These are phyloP conservation scores for Halcyon chelicuti DNA, from an alignment of 2,797 vertebrate species.

Conservation along the genomic window DNA sequence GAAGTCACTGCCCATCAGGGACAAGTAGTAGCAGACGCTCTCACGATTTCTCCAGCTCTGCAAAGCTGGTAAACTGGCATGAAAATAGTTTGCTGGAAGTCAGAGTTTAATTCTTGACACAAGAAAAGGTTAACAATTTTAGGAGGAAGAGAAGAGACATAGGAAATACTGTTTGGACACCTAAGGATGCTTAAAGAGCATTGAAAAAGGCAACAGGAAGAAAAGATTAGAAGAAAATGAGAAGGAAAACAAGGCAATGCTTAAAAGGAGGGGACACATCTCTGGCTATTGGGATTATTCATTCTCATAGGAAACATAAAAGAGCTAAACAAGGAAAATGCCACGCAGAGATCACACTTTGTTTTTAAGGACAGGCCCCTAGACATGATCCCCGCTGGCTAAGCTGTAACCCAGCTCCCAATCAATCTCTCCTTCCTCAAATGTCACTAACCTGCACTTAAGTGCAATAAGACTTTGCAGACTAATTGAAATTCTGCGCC, in stretches of 20 bases:
- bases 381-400: constrained; percentile 34
- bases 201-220: neutral
- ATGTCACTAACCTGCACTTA: constrained; percentile 71
- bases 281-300: constrained; percentile 17
- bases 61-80: neutral
- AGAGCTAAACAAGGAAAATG: constrained; percentile 64
- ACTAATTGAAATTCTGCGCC: constrained; percentile 71
- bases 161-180: neutral
- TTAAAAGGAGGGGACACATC: neutral
- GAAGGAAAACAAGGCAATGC: neutral
- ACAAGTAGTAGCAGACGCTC: neutral
- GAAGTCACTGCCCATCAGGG: neutral
- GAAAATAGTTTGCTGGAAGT: neutral
- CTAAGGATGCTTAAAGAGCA: neutral
- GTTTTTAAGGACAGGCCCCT: constrained; percentile 70
- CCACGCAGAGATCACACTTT: constrained; percentile 47
- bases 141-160: neutral
- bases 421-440: constrained; percentile 65
- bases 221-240: neutral
- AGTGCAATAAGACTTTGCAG: constrained; percentile 59
- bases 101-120: neutral
- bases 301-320: constrained; percentile 34
- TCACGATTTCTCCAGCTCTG: neutral
- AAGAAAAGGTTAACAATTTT: neutral
- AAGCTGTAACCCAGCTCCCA: constrained; percentile 58